Evolutionary conservation across 2,113 vertebrate genomes (phyloP), one percentile per base, ranked within the genome.

Genomic region (Syngnathus floridae): DNA sequence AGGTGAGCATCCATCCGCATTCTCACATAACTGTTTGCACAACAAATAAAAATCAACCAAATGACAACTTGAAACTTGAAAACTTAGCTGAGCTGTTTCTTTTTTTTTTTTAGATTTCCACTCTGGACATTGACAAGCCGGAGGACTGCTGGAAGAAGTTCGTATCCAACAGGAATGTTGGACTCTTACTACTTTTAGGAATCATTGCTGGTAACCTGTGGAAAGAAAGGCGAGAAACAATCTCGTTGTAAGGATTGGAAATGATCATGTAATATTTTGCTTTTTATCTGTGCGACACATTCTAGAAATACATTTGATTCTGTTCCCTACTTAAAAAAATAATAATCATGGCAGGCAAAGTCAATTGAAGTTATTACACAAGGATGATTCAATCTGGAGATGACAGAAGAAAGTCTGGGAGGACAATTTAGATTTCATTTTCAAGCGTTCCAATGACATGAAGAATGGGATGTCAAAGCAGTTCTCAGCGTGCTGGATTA

Each of bases 101-200:
- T 22, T 64, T 5, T 58, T 21, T 69, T 22, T 38, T 17, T 12
- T 38, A 99, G 96, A 93, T 98, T 72, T 93, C 92, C 74, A 91
- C 91, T 7, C 68, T 98, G 78, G 92, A 98, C 76, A 93, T 94
- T 66, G 90, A 95, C 80, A 93, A 88, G 69, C 90, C 94, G 12
- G 93, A 94, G 66, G 93, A 98, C 71, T 99, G 97, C 70, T 99
- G 97, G 97, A 89, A 93, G 75, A 96, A 95, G 67, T 99, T 99
- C 79, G 82, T 86, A 49, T 95, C 95, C 2, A 99, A 98, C 84
- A 92, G 93, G 78, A 94, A 92, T 65, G 45, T 95, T 16, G 95
- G 96, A 70, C 78, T 97, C 51, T 76, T 97, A 22, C 60, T 99
- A 54, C 93, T 98, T 71, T 52, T 89, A 63, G 97, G 96, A 26